Evolutionary conservation across 2,888 invertebrate genomes (phyloP).

Genomic region (Melanotus villosus): DNA sequence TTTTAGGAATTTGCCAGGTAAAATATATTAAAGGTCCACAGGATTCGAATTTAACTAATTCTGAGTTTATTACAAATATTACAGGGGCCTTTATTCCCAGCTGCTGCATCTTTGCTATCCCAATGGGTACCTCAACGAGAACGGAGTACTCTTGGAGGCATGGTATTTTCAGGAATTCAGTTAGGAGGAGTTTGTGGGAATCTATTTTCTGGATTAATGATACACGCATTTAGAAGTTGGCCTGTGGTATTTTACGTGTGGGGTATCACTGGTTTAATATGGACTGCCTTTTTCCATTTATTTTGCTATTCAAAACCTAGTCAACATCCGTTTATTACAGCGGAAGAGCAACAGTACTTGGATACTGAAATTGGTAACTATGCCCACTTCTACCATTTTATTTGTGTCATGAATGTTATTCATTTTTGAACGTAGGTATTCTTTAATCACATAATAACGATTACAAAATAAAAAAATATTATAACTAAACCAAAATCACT

Average conservation of each 20-base stretch:
- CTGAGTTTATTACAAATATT: neutral
- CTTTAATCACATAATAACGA: too few species aligned
- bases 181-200: slow-evolving; percentile 17
- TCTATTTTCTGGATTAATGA: neutral
- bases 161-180: slow-evolving; percentile 2
- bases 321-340: slow-evolving; percentile 18
- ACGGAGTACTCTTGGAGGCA: neutral
- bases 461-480: too few species aligned
- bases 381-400: too few species aligned
- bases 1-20: too few species aligned
- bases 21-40: too few species aligned
- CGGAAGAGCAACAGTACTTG: neutral
- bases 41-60: too few species aligned
- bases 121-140: slow-evolving; percentile 7
- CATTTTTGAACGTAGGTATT: too few species aligned
- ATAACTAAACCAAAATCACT: too few species aligned
- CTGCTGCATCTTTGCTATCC: neutral
- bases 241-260: slow-evolving; percentile 11
- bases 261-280: neutral
- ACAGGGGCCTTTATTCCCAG: slow-evolving; percentile 2
- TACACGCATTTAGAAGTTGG: neutral
- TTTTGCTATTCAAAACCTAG: slow-evolving; percentile 6
- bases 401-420: too few species aligned
- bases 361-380: neutral
- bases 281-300: neutral